These are phyloP conservation scores for Nymphalis c-album DNA, from an alignment of 2,888 invertebrate genomes.

Conservation along the genomic window DNA sequence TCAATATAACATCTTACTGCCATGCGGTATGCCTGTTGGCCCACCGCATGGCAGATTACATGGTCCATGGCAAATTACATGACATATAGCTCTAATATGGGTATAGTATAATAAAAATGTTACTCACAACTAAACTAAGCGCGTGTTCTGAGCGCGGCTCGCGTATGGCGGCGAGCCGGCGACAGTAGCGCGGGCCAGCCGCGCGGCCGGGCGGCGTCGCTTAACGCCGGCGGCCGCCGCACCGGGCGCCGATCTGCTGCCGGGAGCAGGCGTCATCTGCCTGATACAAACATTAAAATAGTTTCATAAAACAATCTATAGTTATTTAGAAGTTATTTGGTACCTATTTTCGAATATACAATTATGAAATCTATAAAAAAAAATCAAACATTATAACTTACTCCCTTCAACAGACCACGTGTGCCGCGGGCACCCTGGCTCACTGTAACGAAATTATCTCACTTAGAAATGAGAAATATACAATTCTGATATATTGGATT, in stretches of 20 bases:
- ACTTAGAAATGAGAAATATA: neutral
- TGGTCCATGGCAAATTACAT: too few relatives aligned
- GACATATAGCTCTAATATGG: too few relatives aligned
- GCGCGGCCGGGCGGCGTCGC: constrained; percentile 50
- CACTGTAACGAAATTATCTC: constrained; percentile 51
- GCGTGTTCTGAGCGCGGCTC: constrained; percentile 46
- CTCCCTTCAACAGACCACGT: constrained; percentile 55
- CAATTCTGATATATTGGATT: neutral
- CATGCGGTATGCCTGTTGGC: too few relatives aligned
- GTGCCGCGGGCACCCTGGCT: constrained; percentile 62
- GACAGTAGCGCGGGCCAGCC: constrained; percentile 53
- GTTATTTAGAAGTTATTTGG: too few relatives aligned
- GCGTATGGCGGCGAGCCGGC: constrained; percentile 41
- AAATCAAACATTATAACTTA: constrained; percentile 46
- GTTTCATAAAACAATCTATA: too few relatives aligned
- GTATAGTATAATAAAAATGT: too few relatives aligned
- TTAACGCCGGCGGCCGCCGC: constrained; percentile 61
- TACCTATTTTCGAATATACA: too few relatives aligned
- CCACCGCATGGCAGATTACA: neutral
- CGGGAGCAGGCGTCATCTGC: constrained; percentile 41
- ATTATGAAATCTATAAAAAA: neutral
- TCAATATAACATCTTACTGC: too few relatives aligned
- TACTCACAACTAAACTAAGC: constrained; percentile 18
- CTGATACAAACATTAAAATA: neutral
- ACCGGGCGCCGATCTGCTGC: constrained; percentile 53